These are phyloP conservation scores for Chaetodon auriga DNA, from an alignment of 2,113 vertebrate species.

Conservation along the genomic window DNA sequence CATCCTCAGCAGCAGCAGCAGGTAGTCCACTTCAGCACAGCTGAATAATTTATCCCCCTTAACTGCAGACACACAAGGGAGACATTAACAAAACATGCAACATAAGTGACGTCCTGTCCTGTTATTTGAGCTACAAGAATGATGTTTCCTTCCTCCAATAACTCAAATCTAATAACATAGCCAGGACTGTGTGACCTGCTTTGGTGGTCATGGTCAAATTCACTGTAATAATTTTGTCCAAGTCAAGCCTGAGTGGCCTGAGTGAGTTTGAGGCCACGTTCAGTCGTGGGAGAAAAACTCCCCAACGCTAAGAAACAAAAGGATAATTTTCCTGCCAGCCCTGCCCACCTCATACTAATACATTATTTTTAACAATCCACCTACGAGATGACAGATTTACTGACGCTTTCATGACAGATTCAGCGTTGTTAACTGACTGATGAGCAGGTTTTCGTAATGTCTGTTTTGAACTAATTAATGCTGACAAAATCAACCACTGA, in stretches of 20 bases:
- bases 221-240: conserved; percentile 20
- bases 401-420: no score
- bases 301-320: conserved; percentile 3
- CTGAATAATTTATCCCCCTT: conserved; percentile 17
- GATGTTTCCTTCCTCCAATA: neutral
- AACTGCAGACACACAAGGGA: conserved; percentile 37
- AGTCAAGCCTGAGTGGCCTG: conserved; percentile 31
- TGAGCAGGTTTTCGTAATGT: neutral
- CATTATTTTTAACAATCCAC: neutral
- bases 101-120: neutral
- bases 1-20: conserved; percentile 50
- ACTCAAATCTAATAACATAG: neutral
- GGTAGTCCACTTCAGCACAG: conserved; percentile 5
- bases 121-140: neutral
- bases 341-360: neutral
- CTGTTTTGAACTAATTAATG: neutral
- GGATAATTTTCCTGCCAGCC: neutral
- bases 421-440: neutral
- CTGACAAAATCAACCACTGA: neutral
- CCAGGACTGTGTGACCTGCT: conserved; percentile 17
- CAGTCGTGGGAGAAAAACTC: conserved; percentile 52
- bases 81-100: conserved; percentile 11
- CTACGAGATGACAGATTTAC: neutral
- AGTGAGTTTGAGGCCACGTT: neutral
- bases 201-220: neutral